Percentiles rank a stretch among this genome's conserved stretches.
Conservation (phyloP, 2,113 vertebrate species). For the Pristiophorus japonicus region DNA sequence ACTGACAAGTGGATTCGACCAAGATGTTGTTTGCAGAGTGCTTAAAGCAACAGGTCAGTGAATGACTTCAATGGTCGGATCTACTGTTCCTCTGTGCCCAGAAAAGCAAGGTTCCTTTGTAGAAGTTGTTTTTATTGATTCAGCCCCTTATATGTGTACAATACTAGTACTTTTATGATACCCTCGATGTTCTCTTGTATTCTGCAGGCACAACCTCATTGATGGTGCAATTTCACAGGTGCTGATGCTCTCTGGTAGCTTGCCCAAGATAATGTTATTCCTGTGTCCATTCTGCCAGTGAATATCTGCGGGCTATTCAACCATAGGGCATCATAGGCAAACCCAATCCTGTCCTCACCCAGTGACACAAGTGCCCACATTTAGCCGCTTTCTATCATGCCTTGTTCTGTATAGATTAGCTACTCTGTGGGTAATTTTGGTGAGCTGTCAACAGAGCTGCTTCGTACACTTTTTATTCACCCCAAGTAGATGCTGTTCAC, state of each 20-base stretch:
- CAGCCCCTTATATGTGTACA: not conserved
- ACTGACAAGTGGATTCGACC: not conserved
- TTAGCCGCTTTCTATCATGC: not conserved
- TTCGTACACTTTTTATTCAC: not conserved
- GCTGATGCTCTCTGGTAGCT: not conserved
- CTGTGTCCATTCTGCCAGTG: not conserved
- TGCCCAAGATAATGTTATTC: not conserved
- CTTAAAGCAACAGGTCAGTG: not conserved
- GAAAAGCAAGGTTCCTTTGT: not conserved
- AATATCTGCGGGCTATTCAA: not conserved
- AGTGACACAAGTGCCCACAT: not conserved
- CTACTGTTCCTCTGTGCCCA: not conserved
- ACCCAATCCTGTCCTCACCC: not conserved
- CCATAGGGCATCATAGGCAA: not conserved
- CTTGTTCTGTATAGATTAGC: not conserved
- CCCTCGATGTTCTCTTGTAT: not conserved
- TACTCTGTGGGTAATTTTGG: not conserved
- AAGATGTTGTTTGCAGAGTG: not conserved
- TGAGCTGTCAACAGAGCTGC: not conserved
- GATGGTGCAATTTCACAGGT: not conserved
- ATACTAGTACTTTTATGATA: not conserved
- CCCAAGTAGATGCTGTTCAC: not conserved
- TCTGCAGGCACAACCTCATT: not conserved
- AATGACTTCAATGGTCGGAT: not conserved
- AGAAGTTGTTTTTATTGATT: not conserved